These are phyloP conservation scores for Phorcus lineatus DNA, from an alignment of 2,888 invertebrate genomes.

Conservation along the genomic window DNA sequence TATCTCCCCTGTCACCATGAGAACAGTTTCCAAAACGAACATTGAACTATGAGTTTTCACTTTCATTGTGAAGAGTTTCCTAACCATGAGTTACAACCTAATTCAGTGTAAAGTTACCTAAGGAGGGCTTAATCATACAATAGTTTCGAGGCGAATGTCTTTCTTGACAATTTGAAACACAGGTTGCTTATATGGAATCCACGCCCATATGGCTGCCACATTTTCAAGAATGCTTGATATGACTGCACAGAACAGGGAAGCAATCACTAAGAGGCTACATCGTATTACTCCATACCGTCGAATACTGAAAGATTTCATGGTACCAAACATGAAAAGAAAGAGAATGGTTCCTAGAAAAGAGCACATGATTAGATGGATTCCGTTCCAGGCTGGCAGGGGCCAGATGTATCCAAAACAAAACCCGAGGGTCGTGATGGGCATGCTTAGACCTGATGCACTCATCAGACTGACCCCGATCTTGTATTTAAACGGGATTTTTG, in stretches of 20 bases:
- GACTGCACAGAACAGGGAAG: conserved; percentile 48
- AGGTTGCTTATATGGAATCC: conserved; percentile 42
- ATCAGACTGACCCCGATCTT: conserved; percentile 56
- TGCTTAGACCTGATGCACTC: conserved; percentile 49
- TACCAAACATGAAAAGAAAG: conserved; percentile 61
- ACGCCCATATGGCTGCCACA: conserved; percentile 49
- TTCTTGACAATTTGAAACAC: conserved; percentile 61
- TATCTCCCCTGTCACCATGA: too few species aligned
- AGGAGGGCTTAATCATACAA: neutral
- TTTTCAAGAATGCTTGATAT: conserved; percentile 54
- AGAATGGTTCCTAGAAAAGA: conserved; percentile 56
- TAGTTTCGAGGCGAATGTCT: conserved; percentile 35
- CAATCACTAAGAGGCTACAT: conserved; percentile 51
- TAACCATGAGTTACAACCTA: neutral
- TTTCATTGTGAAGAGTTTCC: neutral
- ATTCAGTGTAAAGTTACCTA: neutral
- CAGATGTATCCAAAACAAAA: conserved; percentile 51
- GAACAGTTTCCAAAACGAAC: too few species aligned
- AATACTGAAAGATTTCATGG: conserved; percentile 58
- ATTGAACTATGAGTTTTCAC: neutral
- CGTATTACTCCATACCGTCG: conserved; percentile 46
- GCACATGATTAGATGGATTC: conserved; percentile 47
- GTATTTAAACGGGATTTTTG: conserved; percentile 47
- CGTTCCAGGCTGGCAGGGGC: conserved; percentile 53
- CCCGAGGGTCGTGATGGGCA: conserved; percentile 59